Percentiles rank a stretch among this genome's conserved stretches.
Conservation (phyloP, 2,888 invertebrate genomes). For the Acrocyrtus sp. region DNA sequence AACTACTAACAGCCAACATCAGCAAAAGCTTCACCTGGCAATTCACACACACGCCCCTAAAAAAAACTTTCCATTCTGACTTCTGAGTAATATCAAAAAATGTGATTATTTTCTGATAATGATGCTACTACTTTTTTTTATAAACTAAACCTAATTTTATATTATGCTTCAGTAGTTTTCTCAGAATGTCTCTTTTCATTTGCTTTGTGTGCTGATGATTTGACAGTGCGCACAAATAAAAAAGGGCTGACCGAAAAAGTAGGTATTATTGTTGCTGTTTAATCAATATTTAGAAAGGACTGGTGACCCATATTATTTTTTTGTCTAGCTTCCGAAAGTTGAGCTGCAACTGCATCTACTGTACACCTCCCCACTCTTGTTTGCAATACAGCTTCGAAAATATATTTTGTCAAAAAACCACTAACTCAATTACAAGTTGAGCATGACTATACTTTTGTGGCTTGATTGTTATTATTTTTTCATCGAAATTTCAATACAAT, state of each 20-base stretch:
- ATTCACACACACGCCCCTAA: not conserved
- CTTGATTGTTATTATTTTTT: not conserved
- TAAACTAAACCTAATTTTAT: not conserved
- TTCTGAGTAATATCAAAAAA: not conserved
- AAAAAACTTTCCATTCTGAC: not conserved
- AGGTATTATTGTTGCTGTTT: not conserved
- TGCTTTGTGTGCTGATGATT: not conserved
- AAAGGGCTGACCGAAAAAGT: not conserved
- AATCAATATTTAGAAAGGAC: not conserved
- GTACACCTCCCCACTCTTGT: no score
- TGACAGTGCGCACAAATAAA: not conserved
- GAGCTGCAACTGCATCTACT: no score
- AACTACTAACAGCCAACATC: no score
- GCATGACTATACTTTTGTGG: conserved; percentile 21
- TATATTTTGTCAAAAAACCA: conserved; percentile 12
- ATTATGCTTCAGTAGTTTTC: not conserved
- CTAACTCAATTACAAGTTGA: conserved; percentile 32
- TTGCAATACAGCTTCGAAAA: not conserved
- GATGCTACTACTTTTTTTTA: not conserved
- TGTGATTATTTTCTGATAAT: not conserved
- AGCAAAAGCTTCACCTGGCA: no score
- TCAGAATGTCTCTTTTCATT: not conserved
- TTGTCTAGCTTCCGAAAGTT: conserved; percentile 29
- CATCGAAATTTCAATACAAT: no score
- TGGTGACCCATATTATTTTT: conserved; percentile 34